Base-by-base conservation (phyloP, 2,888 invertebrate species). In the Beris chalybata region DNA sequence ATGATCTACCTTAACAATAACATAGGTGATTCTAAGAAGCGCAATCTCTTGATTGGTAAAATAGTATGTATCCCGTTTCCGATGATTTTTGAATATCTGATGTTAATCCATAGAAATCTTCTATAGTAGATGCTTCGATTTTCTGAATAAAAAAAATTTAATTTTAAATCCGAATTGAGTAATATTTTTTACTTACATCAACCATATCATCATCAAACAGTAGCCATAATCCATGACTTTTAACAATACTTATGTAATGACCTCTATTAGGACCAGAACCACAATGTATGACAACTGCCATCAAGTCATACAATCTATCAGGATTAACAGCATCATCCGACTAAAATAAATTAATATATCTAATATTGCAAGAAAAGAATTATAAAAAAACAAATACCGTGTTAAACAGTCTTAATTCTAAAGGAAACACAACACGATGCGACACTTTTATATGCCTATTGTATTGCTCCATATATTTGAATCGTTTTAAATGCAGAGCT, bases 201-300 rank as follows among this genome's bases (percentile, higher is more conserved):
- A 99, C 99, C 90, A 98, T 96, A 79, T 99, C 99, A 82, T 99
- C 99, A 81, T 99, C 99, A 83, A 99, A 99, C 5, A 99, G 87
- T 72, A 99, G 85, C 99, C 99, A 99, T 82, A 98, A 94, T 65
- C 97, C 97, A 83, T 98, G 97, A 81, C 96, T 96, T 83, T 99
- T 99, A 67, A 99, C 99, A 80, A 99, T 97, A 81, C 96, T 97
- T 82, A 99, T 99, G 83, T 99, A 99, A 82, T 99, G 99, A 32
- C 99, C 99, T 69, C 99, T 87, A 84, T 99, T 99, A 73, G 98
- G 97, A 59, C 99, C 98, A 71, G 96, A 97, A 71, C 99, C 99
- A 82, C 99, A 99, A 83, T 99, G 99, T 75, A 99, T 97, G 72
- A 99, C 99, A 73, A 99, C 98, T 52, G 99, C 98, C 71, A 98